Evolutionary conservation across 2,113 vertebrate genomes (phyloP).

Genomic region (Okapia johnstoni): DNA sequence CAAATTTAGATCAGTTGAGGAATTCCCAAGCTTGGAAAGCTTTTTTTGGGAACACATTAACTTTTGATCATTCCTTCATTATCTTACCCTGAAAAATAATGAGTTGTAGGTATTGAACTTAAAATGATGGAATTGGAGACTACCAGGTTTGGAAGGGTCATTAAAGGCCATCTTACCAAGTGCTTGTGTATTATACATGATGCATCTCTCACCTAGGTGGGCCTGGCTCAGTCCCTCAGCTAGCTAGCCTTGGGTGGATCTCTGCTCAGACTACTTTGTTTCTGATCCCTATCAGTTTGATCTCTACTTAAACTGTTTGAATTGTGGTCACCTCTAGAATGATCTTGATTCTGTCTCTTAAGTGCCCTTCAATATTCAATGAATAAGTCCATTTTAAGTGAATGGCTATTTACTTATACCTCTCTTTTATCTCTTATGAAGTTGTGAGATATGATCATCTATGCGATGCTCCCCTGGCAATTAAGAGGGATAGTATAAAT

Average conservation of each 20-base stretch:
- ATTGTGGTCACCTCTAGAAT: neutral
- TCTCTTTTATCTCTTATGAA: neutral
- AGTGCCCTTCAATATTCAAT: neutral
- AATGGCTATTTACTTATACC: neutral
- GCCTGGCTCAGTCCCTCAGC: neutral
- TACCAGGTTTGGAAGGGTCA: neutral
- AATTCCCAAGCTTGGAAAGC: neutral
- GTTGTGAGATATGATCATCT: neutral
- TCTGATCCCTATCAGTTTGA: neutral
- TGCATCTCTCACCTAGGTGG: no score
- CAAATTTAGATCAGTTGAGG: neutral
- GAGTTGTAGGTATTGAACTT: neutral
- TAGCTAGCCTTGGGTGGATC: neutral
- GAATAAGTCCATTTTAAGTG: neutral
- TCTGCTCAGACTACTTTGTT: neutral
- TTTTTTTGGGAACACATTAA: neutral
- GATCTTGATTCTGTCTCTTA: neutral
- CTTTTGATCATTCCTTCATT: neutral
- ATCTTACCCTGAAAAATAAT: neutral
- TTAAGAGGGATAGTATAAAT: neutral
- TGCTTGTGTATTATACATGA: neutral
- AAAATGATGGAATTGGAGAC: neutral
- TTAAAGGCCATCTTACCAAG: neutral
- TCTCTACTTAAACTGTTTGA: neutral
- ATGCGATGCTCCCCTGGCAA: neutral